Percentiles rank a stretch among this genome's conserved stretches.
These are phyloP conservation scores for Danio aesculapii DNA, from an alignment of 2,797 vertebrate species.

Conservation along the genomic window DNA sequence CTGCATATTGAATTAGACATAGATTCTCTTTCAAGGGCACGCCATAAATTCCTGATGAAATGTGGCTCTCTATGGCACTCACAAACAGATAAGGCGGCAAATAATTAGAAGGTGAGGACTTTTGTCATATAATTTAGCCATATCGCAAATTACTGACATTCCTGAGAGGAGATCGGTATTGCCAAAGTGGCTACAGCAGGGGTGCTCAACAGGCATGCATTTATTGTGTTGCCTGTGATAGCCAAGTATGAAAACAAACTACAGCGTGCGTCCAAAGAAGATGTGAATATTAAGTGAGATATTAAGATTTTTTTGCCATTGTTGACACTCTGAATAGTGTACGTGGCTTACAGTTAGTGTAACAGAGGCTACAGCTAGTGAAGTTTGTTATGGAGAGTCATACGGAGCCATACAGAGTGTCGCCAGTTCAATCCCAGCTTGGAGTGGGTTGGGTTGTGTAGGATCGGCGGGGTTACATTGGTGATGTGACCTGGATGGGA, in stretches of 20 bases:
- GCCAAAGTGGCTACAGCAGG: not conserved
- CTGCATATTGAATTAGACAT: conserved; percentile 34
- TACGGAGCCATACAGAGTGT: too few species aligned
- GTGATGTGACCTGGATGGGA: too few species aligned
- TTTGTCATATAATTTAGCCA: conserved; percentile 33
- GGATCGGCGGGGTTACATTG: too few species aligned
- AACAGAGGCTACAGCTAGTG: too few species aligned
- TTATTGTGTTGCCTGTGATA: too few species aligned
- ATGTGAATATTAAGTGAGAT: not conserved
- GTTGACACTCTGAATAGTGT: not conserved
- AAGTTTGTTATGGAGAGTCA: too few species aligned
- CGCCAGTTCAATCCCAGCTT: too few species aligned
- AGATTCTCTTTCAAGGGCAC: conserved; percentile 35
- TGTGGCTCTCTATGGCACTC: conserved; percentile 23
- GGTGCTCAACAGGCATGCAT: too few species aligned
- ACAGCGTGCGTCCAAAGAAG: not conserved
- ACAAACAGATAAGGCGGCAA: conserved; percentile 30
- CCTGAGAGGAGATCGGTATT: not conserved
- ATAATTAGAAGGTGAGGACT: conserved; percentile 39
- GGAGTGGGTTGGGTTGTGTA: too few species aligned
- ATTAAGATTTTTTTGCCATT: not conserved
- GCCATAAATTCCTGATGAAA: conserved; percentile 42
- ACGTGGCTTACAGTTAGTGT: too few species aligned
- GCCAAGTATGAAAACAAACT: too few species aligned
- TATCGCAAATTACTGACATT: conserved; percentile 19